A percentile compares a stretch with the other conserved stretches of the same genome.
Conservation (phyloP, 2,888 invertebrate species). For the Noctua comes region DNA sequence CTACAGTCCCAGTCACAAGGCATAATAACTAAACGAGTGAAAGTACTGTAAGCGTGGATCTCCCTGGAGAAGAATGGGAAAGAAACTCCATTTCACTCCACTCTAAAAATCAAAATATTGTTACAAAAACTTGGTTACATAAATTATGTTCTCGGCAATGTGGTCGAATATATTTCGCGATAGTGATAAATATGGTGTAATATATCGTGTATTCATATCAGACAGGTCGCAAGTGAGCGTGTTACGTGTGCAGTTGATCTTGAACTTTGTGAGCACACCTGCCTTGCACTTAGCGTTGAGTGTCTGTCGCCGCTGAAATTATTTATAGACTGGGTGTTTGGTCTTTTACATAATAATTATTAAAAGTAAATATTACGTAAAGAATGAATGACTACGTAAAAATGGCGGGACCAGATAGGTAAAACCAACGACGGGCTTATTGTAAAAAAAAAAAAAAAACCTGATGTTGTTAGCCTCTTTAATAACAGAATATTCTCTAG, state of each 20-base stretch:
- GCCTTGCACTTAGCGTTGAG: conserved; percentile 43
- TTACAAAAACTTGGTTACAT: too few relatives aligned
- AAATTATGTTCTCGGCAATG: not conserved
- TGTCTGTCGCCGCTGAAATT: not conserved
- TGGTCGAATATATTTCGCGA: not conserved
- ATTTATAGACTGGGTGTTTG: not conserved
- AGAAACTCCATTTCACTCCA: too few relatives aligned
- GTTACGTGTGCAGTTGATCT: conserved; percentile 26
- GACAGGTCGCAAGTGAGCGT: conserved; percentile 3
- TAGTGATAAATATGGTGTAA: conserved; percentile 1
- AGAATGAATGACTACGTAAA: not conserved
- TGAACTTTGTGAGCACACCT: conserved; percentile 44
- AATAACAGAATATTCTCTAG: not conserved
- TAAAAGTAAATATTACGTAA: not conserved
- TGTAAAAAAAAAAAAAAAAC: too few relatives aligned
- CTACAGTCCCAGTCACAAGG: too few relatives aligned
- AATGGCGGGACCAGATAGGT: not conserved
- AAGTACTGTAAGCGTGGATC: too few relatives aligned
- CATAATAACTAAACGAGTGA: too few relatives aligned
- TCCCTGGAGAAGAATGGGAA: too few relatives aligned
- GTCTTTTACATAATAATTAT: not conserved
- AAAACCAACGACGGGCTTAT: not conserved
- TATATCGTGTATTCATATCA: not conserved
- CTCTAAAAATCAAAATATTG: too few relatives aligned
- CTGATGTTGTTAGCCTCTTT: not conserved